Conservation (phyloP, 2,113 vertebrate species). For the Gymnogyps californianus region DNA sequence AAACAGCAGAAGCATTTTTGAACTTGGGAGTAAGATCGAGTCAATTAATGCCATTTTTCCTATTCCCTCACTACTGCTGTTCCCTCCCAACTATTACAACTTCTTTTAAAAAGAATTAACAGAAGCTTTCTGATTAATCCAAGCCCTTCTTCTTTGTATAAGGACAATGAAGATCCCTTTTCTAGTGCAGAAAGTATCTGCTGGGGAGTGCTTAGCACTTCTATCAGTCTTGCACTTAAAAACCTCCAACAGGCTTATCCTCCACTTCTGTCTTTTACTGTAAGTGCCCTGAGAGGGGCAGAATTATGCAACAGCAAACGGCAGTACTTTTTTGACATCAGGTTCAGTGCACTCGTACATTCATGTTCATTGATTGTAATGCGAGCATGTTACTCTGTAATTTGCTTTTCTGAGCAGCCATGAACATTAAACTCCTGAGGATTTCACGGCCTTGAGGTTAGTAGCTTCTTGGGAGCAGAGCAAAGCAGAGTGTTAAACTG, state of each 20-base stretch:
- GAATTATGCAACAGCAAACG: neutral
- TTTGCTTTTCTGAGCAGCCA: neutral
- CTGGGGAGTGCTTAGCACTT: neutral
- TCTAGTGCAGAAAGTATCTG: neutral
- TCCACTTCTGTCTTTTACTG: neutral
- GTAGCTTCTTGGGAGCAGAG: neutral
- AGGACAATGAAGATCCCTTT: neutral
- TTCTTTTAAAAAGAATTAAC: neutral
- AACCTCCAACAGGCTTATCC: neutral
- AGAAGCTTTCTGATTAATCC: neutral
- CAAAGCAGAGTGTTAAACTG: neutral
- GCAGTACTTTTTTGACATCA: neutral
- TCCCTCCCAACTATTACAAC: neutral
- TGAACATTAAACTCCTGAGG: neutral
- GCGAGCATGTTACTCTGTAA: neutral
- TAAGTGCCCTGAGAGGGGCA: neutral
- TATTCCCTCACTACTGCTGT: neutral
- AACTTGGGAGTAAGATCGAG: neutral
- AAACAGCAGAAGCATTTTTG: neutral
- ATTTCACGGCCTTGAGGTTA: slow-evolving; percentile 1
- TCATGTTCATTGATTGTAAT: neutral
- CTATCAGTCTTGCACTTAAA: neutral
- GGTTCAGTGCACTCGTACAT: neutral
- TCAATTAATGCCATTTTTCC: neutral
- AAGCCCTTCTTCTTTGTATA: neutral